These are phyloP conservation scores for Procambarus virginalis DNA, from an alignment of 1,140 invertebrate species.

Conservation along the genomic window DNA sequence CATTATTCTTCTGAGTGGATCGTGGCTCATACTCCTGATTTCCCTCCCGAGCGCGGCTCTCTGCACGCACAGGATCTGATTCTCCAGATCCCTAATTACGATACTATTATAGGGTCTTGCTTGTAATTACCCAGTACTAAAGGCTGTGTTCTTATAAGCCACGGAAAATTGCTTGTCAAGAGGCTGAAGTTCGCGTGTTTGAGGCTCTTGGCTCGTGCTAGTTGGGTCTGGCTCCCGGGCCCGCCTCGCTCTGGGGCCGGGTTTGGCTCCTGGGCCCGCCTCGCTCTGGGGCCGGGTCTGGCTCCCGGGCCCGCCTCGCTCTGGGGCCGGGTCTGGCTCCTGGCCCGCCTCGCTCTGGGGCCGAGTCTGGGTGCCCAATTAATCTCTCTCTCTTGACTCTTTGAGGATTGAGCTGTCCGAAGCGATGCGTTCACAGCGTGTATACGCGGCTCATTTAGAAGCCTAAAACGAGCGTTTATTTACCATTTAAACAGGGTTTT, in stretches of 20 bases:
- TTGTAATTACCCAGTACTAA: constrained; percentile 46
- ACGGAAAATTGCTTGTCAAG: constrained; percentile 50
- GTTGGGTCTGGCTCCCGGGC: background rate
- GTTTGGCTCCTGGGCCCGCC: too few species aligned
- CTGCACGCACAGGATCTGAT: constrained; percentile 9
- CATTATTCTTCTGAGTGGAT: background rate
- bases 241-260: background rate
- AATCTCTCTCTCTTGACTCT: too few species aligned
- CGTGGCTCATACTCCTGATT: background rate
- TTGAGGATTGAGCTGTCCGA: too few species aligned
- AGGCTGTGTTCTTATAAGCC: constrained; percentile 27
- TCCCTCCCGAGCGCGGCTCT: background rate
- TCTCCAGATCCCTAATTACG: constrained; percentile 21
- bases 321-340: too few species aligned
- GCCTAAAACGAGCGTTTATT: too few species aligned
- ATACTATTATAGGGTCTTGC: constrained; percentile 50
- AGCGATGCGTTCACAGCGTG: too few species aligned
- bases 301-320: background rate
- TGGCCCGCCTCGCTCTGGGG: too few species aligned
- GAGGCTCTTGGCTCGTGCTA: too few species aligned
- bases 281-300: too few species aligned
- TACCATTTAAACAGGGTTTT: too few species aligned
- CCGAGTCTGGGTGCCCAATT: too few species aligned
- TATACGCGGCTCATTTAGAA: too few species aligned
- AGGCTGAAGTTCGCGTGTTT: constrained; percentile 39